These are phyloP conservation scores for Zootermopsis nevadensis DNA, from an alignment of 2,888 invertebrate genomes.

Conservation along the genomic window DNA sequence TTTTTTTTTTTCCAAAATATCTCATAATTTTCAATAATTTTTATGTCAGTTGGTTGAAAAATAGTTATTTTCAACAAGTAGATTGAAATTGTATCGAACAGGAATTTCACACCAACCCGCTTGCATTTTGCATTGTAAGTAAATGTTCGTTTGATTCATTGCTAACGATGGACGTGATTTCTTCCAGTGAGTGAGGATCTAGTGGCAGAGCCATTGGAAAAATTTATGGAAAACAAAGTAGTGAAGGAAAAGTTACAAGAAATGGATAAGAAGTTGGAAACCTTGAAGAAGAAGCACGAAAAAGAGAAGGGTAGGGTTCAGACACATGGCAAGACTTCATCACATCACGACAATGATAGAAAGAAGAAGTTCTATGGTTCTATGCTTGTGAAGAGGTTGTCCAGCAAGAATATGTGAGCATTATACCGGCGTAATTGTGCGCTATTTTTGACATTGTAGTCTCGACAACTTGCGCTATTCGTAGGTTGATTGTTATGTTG, in stretches of 20 bases:
- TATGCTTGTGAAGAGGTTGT: slow-evolving; percentile 79
- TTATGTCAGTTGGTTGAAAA: too few relatives aligned
- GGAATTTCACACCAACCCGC: too few relatives aligned
- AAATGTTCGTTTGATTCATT: too few relatives aligned
- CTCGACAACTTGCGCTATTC: too few relatives aligned
- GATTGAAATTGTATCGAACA: too few relatives aligned
- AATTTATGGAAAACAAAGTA: slow-evolving; percentile 82
- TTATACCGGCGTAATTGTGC: too few relatives aligned
- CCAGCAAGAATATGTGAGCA: slow-evolving; percentile 83
- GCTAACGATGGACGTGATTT: not conserved
- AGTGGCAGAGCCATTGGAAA: slow-evolving; percentile 82
- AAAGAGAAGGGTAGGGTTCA: slow-evolving; percentile 72
- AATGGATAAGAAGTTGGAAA: slow-evolving; percentile 88
- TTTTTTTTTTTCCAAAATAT: too few relatives aligned
- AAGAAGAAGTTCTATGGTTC: slow-evolving; percentile 79
- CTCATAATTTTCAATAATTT: too few relatives aligned
- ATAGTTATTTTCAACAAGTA: too few relatives aligned
- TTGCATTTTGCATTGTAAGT: too few relatives aligned
- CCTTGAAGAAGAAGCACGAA: slow-evolving; percentile 83
- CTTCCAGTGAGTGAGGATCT: slow-evolving; percentile 67
- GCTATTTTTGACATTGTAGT: too few relatives aligned
- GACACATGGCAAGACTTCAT: slow-evolving; percentile 55
- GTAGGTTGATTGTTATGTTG: too few relatives aligned
- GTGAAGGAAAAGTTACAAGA: slow-evolving; percentile 86
- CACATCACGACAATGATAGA: slow-evolving; percentile 71